A percentile compares a stretch with the other conserved stretches of the same genome.
Conservation (phyloP, 2,888 invertebrate genomes). For the Limnephilus lunatus region DNA sequence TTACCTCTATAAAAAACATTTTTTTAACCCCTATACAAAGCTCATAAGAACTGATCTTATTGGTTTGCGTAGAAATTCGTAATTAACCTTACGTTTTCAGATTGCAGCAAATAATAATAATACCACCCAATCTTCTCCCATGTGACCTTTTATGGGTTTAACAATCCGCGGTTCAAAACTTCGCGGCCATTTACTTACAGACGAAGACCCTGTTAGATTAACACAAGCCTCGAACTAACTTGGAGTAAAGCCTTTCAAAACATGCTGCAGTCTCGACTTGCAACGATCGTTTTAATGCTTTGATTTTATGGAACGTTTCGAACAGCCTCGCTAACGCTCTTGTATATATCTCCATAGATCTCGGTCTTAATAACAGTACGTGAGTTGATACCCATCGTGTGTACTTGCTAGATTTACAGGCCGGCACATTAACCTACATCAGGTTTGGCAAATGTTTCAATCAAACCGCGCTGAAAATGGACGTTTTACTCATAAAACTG, state of each 20-base stretch:
- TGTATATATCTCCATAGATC: not conserved
- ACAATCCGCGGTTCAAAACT: not conserved
- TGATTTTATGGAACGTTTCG: not conserved
- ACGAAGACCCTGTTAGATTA: not conserved
- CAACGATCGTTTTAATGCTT: not conserved
- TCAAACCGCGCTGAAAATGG: not conserved
- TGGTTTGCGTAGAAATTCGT: not conserved
- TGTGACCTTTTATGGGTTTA: not conserved
- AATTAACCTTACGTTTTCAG: not conserved
- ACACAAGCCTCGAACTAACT: not conserved
- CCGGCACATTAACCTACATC: constrained; percentile 28
- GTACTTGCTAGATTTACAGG: not conserved
- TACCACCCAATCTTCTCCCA: not conserved
- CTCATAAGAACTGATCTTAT: not conserved
- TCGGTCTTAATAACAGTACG: not conserved
- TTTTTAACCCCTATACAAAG: not conserved
- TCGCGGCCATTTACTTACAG: not conserved
- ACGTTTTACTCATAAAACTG: not conserved
- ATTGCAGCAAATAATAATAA: not conserved
- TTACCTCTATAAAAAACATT: not conserved
- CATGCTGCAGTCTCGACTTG: not conserved
- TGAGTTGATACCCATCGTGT: not conserved
- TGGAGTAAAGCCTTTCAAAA: not conserved
- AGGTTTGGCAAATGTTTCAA: constrained; percentile 26
- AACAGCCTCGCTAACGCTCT: not conserved